A percentile compares a stretch with the other conserved stretches of the same genome.
Evolutionary conservation across 2,888 invertebrate genomes (phyloP).

Genomic region (Pseudoips prasinana): DNA sequence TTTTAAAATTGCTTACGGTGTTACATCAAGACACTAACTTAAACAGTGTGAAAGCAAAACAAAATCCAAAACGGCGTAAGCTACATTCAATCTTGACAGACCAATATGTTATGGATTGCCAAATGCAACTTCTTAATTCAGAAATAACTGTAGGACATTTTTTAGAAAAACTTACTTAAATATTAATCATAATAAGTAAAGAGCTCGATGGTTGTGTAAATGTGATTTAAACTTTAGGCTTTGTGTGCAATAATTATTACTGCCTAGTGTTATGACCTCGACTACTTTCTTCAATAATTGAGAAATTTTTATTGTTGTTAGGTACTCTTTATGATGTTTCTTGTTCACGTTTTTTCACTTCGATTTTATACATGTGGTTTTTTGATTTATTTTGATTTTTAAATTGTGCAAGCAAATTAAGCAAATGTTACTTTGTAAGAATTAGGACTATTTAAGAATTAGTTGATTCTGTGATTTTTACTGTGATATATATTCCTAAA

Average conservation of each 20-base stretch:
- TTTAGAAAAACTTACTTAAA: conserved; percentile 3
- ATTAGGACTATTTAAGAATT: too few relatives aligned
- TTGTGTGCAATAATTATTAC: conserved; percentile 3
- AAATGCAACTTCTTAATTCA: conserved; percentile 5
- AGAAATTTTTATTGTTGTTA: neutral
- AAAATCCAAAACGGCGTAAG: conserved; percentile 7
- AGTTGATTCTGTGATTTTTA: neutral
- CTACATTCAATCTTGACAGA: conserved; percentile 6
- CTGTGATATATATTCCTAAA: neutral
- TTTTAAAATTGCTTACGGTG: conserved; percentile 4
- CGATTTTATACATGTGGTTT: neutral
- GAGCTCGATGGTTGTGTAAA: conserved; percentile 3
- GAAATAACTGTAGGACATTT: conserved; percentile 5
- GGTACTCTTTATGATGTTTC: conserved; percentile 1
- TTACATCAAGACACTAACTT: conserved; percentile 3
- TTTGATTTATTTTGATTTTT: conserved; percentile 1
- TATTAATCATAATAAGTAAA: conserved; percentile 6
- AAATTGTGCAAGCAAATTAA: too few relatives aligned
- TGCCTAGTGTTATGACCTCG: conserved; percentile 2
- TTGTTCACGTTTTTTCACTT: conserved; percentile 1
- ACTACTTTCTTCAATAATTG: conserved; percentile 1
- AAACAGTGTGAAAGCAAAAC: conserved; percentile 3
- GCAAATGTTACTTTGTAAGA: conserved; percentile 1
- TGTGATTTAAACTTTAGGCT: conserved; percentile 4
- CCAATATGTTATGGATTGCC: conserved; percentile 4